These are phyloP conservation scores for Selene dorsalis DNA, from an alignment of 2,797 vertebrate species.

Conservation along the genomic window DNA sequence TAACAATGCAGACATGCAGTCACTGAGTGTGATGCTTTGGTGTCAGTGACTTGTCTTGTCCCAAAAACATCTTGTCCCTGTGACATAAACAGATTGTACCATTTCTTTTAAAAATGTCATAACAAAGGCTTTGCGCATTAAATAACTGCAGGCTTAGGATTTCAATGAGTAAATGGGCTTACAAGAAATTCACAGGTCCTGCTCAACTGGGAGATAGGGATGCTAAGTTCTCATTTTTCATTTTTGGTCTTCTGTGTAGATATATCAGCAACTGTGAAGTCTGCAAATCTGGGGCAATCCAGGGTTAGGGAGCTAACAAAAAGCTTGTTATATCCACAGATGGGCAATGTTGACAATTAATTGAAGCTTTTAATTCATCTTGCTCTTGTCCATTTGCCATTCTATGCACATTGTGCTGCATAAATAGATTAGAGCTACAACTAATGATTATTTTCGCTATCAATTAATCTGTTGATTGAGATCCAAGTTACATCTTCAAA, in stretches of 20 bases:
- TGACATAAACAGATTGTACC: constrained; percentile 27
- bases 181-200: constrained; percentile 38
- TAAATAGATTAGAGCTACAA: constrained; percentile 10
- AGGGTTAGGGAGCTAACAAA: constrained; percentile 58
- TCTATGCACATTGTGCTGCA: constrained; percentile 2
- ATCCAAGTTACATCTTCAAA: constrained; percentile 1
- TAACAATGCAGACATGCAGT: background rate
- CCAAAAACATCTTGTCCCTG: constrained; percentile 5
- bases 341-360: constrained; percentile 48
- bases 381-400: constrained; percentile 23
- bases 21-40: constrained; percentile 20
- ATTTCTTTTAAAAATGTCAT: constrained; percentile 28
- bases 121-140: constrained; percentile 31
- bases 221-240: constrained; percentile 55
- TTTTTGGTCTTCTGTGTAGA: constrained; percentile 45
- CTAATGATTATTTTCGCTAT: constrained; percentile 28
- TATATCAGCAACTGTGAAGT: constrained; percentile 51
- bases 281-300: constrained; percentile 55
- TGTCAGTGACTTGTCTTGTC: constrained; percentile 4
- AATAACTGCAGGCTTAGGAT: constrained; percentile 40
- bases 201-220: constrained; percentile 26
- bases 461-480: constrained; percentile 5
- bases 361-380: constrained; percentile 28
- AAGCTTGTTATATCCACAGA: constrained; percentile 43
- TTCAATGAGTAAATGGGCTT: constrained; percentile 35